Conservation (phyloP, 2,888 invertebrate genomes). For the Pristionchus arcanus region DNA sequence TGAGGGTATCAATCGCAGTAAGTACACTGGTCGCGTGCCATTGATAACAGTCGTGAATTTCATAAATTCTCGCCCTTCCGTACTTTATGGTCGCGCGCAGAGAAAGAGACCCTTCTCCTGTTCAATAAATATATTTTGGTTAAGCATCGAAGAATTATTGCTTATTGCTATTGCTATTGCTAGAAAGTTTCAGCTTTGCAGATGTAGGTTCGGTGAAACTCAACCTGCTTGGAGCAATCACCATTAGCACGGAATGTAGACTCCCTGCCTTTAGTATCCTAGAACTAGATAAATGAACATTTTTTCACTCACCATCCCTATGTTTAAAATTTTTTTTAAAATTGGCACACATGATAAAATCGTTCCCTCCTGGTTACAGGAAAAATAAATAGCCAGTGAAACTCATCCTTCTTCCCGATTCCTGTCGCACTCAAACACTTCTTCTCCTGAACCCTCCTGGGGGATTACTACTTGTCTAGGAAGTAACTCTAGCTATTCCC, state of each 20-base stretch:
- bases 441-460: background rate
- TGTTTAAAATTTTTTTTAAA: too few species aligned
- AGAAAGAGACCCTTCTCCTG: background rate
- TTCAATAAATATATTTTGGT: too few species aligned
- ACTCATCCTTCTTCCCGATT: background rate
- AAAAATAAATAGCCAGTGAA: background rate
- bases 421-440: background rate
- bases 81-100: background rate
- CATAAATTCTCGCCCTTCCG: background rate
- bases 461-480: constrained; percentile 16
- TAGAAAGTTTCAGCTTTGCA: too few species aligned
- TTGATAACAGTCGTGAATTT: background rate
- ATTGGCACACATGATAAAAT: background rate
- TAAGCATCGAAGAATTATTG: too few species aligned
- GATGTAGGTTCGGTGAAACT: too few species aligned
- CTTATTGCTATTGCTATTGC: too few species aligned
- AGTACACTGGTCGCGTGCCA: constrained; percentile 35
- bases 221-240: too few species aligned
- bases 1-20: constrained; percentile 32
- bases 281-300: too few species aligned
- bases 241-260: too few species aligned
- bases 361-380: background rate
- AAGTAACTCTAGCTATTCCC: background rate
- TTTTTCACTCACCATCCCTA: too few species aligned
- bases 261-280: too few species aligned